Base-by-base conservation (phyloP, 2,113 vertebrate genomes). In the Apteryx owenii region DNA sequence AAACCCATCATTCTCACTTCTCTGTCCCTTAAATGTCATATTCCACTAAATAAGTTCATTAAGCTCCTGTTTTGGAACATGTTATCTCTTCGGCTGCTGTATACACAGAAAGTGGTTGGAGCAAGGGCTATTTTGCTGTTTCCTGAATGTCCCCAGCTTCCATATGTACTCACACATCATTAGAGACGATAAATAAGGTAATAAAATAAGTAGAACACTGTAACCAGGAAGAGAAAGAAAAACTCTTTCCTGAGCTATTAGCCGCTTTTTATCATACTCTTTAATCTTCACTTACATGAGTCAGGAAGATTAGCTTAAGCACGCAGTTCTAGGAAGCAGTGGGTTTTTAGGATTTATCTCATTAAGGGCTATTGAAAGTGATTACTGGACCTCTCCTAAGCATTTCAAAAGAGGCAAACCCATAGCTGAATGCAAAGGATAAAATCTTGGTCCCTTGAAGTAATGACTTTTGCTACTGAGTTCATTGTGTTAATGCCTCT, bases 341-440 rank as follows among this genome's bases (percentile, higher is more conserved):
- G 36, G 29, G 70, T 28, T 88, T 94, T 92, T 70, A 85, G 81
- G 66, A 92, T 82, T 94, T 92, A 70, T 82, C 9, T 58, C 46
- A 28, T 54, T 89, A 82, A 54, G 23, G 50, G 7, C 66, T 91
- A 56, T 64, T 62, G n/a, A 73, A 66, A 92, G 58, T 3, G 53
- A 42, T 60, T 58, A 38, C 36, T 73, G 23, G 44, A 28, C 58
- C n/a, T 76, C 38, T 60, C 42, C 70, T 54, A 58, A 71, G 71
- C 36, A 10, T 42, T 95, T 75, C 40, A 79, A 70, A 69, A 68
- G 54, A 42, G 21, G 20, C 10, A 17, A 21, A 33, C 56, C 77
- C 10, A 13, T 5, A 42, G n/a, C 26, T 58, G 36, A 87, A 33
- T 58, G 53, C 53, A 84, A 76, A 46, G 21, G 53, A 3, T n/a